Base-by-base conservation (phyloP, 92 coral and sea anemone genomes). In the Meandrina meandrites region DNA sequence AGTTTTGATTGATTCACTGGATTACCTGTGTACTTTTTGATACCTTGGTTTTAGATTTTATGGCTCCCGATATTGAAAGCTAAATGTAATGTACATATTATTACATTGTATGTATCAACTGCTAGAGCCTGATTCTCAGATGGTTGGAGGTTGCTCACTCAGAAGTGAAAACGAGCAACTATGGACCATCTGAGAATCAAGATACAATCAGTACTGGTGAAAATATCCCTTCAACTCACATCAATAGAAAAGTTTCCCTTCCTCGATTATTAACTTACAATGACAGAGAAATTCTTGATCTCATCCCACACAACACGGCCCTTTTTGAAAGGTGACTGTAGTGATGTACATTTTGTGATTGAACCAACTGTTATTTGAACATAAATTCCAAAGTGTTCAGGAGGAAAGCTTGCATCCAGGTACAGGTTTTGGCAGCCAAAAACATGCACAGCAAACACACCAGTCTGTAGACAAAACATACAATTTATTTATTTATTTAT, bases 251-350 rank as follows among this genome's bases (percentile, higher is more conserved):
- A 13, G 45, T 40, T 2, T 40, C 30, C 30, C 68, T 60, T 58
- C 28, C 28, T 51, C 32, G 18, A 50, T 32, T 12, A 37, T 37
- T n/a, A 24, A 88, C 98, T 93, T 89, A 96, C 98, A 36, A 89
- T 81, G 16, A 95, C 78, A 54, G 96, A 94, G 70, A 97, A 97
- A 89, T 97, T 97, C 53, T 84, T 92, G 64, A 91, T 86, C 75
- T 97, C 99, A 89, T 93, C 94, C 99, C 99, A 97, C 58, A 97
- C 93, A 36, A 95, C 94, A 81, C 88, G 81, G 34, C 99, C 99
- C 84, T 90, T 95, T 92, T 93, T 97, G 81, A 87, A 72, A 24
- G 92, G 95, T 50, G 93, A 86, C 86, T 91, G 91, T 40, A 97
- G 92, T 5, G 99, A 92, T 8, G 99, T 93, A 71, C 90, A 93